Evolutionary conservation across 1,140 invertebrate genomes (phyloP).

Genomic region (Drosophila malerkotliana): DNA sequence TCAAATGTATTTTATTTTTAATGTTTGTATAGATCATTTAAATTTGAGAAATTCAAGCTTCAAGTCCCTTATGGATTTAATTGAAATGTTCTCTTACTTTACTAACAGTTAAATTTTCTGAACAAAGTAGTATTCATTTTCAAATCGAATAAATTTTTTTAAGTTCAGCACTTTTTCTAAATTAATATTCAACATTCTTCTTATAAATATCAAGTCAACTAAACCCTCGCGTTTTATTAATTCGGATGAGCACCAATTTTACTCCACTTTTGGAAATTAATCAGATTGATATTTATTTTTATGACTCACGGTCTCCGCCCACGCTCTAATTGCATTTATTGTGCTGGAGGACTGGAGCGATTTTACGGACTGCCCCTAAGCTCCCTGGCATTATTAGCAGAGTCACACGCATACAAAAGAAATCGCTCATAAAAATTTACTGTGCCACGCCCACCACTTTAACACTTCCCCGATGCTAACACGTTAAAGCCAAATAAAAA

Average conservation of each 20-base stretch:
- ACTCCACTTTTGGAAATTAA: slow-evolving; percentile 39
- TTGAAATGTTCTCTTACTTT: too few relatives aligned
- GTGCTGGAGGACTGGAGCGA: slow-evolving; percentile 2
- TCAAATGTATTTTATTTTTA: too few relatives aligned
- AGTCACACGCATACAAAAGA: slow-evolving; percentile 28
- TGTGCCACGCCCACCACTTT: slow-evolving; percentile 31
- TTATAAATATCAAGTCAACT: too few relatives aligned
- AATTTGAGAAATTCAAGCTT: too few relatives aligned
- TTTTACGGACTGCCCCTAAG: slow-evolving; percentile 29
- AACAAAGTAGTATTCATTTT: too few relatives aligned
- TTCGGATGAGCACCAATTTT: slow-evolving; percentile 1
- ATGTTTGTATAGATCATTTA: too few relatives aligned
- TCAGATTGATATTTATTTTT: slow-evolving; percentile 45
- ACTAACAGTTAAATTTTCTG: too few relatives aligned
- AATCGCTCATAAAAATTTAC: slow-evolving; percentile 72
- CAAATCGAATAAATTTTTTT: too few relatives aligned
- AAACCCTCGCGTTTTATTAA: slow-evolving; percentile 1
- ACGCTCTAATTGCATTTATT: slow-evolving; percentile 51
- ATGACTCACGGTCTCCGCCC: slow-evolving; percentile 2
- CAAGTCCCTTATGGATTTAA: too few relatives aligned
- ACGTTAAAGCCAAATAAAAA: slow-evolving; percentile 71
- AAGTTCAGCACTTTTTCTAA: too few relatives aligned
- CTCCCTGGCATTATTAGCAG: slow-evolving; percentile 29
- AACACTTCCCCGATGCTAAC: slow-evolving; percentile 50
- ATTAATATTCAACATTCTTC: too few relatives aligned